Evolutionary conservation across 2,888 invertebrate genomes (phyloP), one percentile per base, ranked within the genome.

Genomic region (Apamea epomidion): DNA sequence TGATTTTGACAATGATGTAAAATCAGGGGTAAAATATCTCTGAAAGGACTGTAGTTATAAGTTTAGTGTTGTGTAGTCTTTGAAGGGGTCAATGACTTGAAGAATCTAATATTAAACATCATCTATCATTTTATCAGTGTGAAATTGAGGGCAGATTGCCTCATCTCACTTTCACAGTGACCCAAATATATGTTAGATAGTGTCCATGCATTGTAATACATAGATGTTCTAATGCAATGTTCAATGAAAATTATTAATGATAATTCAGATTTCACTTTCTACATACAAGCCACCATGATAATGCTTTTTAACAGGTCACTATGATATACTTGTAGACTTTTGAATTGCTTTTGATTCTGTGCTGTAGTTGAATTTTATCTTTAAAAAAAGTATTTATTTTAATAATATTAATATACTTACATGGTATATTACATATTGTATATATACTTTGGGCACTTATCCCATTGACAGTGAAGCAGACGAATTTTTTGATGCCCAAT

Each of bases 111-210:
- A 29, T 78, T 29, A 54, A 8, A 64, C 16, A 70, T 58, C 21
- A 14, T 21, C 32, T 74, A 83, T 74, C 45, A 83, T 67, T 65
- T 70, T 79, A 83, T 83, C 79, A 78, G 32, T 77, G n/a, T 62
- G 54, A 74, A 32, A 83, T 79, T 79, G 69, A 67, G 90, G 76
- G 8, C 80, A 77, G 76, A 82, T 82, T 87, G 86, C 86, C 68
- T 72, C 74, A 83, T 71, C 67, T 62, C 14, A 71, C 74, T 83
- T 83, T 79, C 74, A 76, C 16, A 62, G 65, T 74, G 29, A 60
- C 54, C 73, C 65, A 54, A 71, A 83, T 83, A 4, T 70, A 18
- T 48, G 62, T 16, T 65, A 70, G 73, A 74, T 78, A 83, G 42
- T 82, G 42, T 25, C 21, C 18, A 73, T 18, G 7, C 21, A 69